These are phyloP conservation scores for Enteromius paludinosus DNA, from an alignment of 2,797 vertebrate genomes.

Conservation along the genomic window DNA sequence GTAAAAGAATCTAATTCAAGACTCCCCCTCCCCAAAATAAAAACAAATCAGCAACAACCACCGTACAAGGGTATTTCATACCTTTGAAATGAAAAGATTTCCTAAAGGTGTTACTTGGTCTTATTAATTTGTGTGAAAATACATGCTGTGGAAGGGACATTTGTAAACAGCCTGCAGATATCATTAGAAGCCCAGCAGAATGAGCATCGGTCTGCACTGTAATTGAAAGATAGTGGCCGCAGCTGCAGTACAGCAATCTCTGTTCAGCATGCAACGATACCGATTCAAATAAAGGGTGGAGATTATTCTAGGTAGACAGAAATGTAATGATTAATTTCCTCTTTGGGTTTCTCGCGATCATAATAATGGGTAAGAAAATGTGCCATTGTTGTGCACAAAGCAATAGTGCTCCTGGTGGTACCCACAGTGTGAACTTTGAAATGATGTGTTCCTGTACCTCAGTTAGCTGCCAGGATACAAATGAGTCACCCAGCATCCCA, in stretches of 20 bases:
- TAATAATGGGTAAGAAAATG: constrained; percentile 55
- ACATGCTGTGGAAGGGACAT: constrained; percentile 41
- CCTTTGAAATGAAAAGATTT: constrained; percentile 33
- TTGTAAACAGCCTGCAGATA: constrained; percentile 59
- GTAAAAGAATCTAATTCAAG: neutral
- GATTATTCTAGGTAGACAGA: constrained; percentile 61
- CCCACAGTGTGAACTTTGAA: constrained; percentile 67
- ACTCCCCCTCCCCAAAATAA: neutral
- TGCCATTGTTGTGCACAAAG: constrained; percentile 61
- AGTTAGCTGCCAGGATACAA: constrained; percentile 67
- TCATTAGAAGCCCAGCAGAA: constrained; percentile 55
- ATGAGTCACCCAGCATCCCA: constrained; percentile 66
- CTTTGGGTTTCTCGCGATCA: constrained; percentile 45
- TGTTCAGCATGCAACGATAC: constrained; percentile 42
- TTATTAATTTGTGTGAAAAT: constrained; percentile 51
- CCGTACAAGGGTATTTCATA: constrained; percentile 10
- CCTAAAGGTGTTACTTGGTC: constrained; percentile 37
- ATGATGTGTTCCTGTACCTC: constrained; percentile 68
- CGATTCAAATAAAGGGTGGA: constrained; percentile 55
- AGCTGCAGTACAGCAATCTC: constrained; percentile 52
- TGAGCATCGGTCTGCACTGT: constrained; percentile 49
- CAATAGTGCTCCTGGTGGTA: constrained; percentile 55
- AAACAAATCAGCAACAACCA: constrained; percentile 13
- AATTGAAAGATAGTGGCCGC: constrained; percentile 63
- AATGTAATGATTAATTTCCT: constrained; percentile 61